Evolutionary conservation across 2,888 invertebrate species (phyloP), one percentile per base, ranked within the genome.

Genomic region (Melieria picta): DNA sequence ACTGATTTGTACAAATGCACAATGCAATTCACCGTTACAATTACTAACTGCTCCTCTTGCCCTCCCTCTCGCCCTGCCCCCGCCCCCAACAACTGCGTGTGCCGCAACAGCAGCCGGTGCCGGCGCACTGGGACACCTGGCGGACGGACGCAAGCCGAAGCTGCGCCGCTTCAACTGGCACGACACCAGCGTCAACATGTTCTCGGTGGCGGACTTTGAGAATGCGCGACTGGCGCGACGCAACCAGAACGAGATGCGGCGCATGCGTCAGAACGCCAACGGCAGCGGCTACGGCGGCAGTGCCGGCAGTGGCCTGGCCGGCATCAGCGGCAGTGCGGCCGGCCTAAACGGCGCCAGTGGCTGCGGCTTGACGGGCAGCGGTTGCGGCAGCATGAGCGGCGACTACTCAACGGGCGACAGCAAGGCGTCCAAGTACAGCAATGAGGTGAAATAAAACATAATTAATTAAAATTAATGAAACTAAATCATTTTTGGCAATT

Each of bases 371-470:
- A 81, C 58, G 82, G 82, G 76, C 4, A 80, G 78, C 52, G 80
- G 80, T 62, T 79, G 47, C 60, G 65, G 65, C 43, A 74, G 75
- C 16, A 68, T 74, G 70, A 69, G 81, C 68, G 81, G 79, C 16
- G 87, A 87, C 77, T 87, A 84, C 77, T 87, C 87, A 63, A 87
- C 87, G 46, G 86, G 86, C 75, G 87, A 87, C 77, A 87, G 87
- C 76, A 87, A 87, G 79, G 80, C 83, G 65, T 87, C 87, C 46
- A 86, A 86, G 75, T 82, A 82, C 75, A 86, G 86, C 77, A 86
- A 83, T 73, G 86, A 86, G 79, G 87, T 87, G 77, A 58, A 62
- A 5, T 5, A 43, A 56, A 48, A 10, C 48, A n/a, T 16, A 6
- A n/a, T 1, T 16, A 0, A 4, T 52, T n/a, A 11, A 16, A 50